Evolutionary conservation across 2,797 vertebrate species (phyloP), one percentile per base, ranked within the genome.

Genomic region (Helicolenus hilgendorfi): DNA sequence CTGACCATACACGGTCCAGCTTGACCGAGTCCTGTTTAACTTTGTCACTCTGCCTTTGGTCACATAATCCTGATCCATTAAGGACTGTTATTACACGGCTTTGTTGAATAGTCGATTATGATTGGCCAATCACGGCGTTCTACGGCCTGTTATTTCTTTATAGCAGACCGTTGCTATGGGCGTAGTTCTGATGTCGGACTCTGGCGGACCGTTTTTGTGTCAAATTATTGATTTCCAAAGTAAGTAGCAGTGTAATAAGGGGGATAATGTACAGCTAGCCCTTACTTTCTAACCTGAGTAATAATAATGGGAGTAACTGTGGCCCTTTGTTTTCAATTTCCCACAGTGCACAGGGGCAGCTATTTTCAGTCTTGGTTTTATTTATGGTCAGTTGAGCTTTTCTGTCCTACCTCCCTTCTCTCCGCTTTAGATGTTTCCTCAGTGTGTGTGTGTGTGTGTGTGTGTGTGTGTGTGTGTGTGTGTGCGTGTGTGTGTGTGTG

Each of bases 281-380:
- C 1, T 20, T 49, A 49, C 45, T 49, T 85, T 76, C 53, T 59
- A 80, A 26, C 53, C 36, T 11, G 56, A 72, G 62, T 72, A 31
- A 26, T 79, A 58, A 72, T 76, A 68, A 72, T 27, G 18, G 63
- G 33, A 49, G 33, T 33, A 60, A 69, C 38, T 68, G 63, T 78
- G 62, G 68, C 24, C 29, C 60, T 78, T 81, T 87, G 53, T 82
- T 87, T 91, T 83, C 70, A 83, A 59, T 85, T 76, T 81, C 65
- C 86, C 22, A 62, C 45, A 24, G 24, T 80, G 74, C 72, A 80
- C 67, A 85, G 69, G 86, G 53, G 84, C 79, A 81, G 71, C 81
- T 77, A 60, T 88, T 89, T 81, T 77, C 79, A 84, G 77, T 27
- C 62, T 71, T 27, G 10, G 11, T 79, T 87, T 77, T 75, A 35